Base-by-base conservation (phyloP, 2,113 vertebrate species). In the Passer montanus region DNA sequence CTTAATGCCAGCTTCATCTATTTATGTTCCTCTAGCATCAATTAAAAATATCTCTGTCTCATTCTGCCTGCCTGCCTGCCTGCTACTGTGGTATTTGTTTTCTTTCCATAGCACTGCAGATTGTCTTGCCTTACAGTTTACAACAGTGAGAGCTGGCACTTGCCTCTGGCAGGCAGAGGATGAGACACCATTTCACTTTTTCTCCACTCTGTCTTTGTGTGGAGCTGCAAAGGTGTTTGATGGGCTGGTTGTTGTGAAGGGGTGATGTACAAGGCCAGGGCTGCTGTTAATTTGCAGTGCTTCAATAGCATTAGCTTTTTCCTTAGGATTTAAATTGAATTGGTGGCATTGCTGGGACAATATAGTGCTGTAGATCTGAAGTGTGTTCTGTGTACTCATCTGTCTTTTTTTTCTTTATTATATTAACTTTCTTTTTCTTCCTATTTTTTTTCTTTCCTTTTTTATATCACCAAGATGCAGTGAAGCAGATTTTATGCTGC, bases 11-110 rank as follows among this genome's bases (percentile, higher is more conserved):
- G 84, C 92, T 94, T 95, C 93, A 93, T 85, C 88, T 86, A 94
- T 97, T 96, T 83, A 60, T 83, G 88, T 88, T 94, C 24, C 70
- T 91, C 93, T 90, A 94, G 85, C 96, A 91, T 95, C 97, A 97
- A 95, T 98, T 96, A 97, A 96, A 97, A 97, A 96, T 76, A 95
- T 75, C 96, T 97, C 86, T 47, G n/a, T 95, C 96, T 97, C 96
- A 94, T 92, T 97, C 96, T 94, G 95, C 93, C 90, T 95, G 91
- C 68, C 66, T 87, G 88, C 84, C 72, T 87, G 89, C 85, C 89
- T 91, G 91, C 94, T 60, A 94, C 94, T 74, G 96, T 70, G 77
- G 89, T 89, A 84, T 93, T 93, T 68, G 15, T 74, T 89, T 87
- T 91, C 96, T 96, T 97, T 92, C 60, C 92, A 64, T 53, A 96